These are phyloP conservation scores for Palythoa grandiflora DNA, from an alignment of 92 coral and sea anemone genomes.

Conservation along the genomic window DNA sequence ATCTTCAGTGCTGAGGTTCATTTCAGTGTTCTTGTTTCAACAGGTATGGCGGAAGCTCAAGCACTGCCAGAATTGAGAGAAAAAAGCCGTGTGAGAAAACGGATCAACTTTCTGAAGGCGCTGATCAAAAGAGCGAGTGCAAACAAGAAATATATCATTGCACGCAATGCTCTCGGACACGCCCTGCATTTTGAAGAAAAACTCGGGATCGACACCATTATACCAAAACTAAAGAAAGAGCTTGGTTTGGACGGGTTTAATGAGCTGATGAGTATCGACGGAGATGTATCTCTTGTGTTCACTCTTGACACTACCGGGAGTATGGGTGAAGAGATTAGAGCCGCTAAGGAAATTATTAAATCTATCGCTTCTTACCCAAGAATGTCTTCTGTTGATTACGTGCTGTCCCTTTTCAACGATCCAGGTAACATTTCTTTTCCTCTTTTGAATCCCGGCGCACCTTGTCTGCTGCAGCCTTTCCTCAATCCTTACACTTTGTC, in stretches of 20 bases:
- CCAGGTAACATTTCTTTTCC: slow-evolving; percentile 56
- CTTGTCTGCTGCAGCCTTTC: too few relatives aligned
- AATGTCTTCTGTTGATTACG: slow-evolving; percentile 59
- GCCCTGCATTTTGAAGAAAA: slow-evolving; percentile 18
- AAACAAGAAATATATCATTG: not conserved
- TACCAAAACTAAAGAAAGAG: slow-evolving; percentile 45
- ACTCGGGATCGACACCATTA: not conserved
- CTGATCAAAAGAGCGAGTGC: not conserved
- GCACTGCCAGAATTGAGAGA: slow-evolving; percentile 1
- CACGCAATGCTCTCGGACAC: slow-evolving; percentile 22
- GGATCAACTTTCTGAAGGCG: not conserved
- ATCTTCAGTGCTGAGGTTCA: too few relatives aligned
- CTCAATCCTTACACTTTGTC: too few relatives aligned
- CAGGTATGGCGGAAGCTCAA: slow-evolving; percentile 34
- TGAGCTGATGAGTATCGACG: slow-evolving; percentile 64
- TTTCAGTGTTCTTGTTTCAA: not conserved
- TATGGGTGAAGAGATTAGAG: slow-evolving; percentile 67
- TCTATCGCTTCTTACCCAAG: slow-evolving; percentile 71
- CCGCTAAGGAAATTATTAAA: slow-evolving; percentile 66
- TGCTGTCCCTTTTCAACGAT: slow-evolving; percentile 74
- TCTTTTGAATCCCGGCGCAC: too few relatives aligned
- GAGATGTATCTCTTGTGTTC: slow-evolving; percentile 75
- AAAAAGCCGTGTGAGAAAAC: not conserved
- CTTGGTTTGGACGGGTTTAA: slow-evolving; percentile 59
- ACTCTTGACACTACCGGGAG: slow-evolving; percentile 74